A percentile compares a stretch with the other conserved stretches of the same genome.
phyloP scores from a whole-genome alignment of 2,888 invertebrate species.

The Chironomus riparius region DNA sequence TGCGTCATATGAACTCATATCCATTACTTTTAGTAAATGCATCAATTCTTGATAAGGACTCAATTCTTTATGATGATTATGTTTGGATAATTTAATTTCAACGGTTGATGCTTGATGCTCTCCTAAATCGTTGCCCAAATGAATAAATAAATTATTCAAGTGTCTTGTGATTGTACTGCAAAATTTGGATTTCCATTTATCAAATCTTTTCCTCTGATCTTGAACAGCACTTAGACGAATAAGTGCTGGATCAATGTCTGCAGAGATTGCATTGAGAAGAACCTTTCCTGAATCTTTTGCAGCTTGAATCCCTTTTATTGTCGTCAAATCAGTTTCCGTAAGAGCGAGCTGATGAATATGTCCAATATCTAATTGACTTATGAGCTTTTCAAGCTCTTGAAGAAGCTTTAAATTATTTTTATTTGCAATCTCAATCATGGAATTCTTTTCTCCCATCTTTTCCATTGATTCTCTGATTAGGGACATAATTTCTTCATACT shows the following conservation, averaged over 20 bases:
- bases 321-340: constrained; percentile 63
- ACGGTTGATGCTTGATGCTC: constrained; percentile 45
- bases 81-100: constrained; percentile 63
- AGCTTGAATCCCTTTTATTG: constrained; percentile 50
- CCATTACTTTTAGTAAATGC: constrained; percentile 84
- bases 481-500: constrained; percentile 72
- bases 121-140: constrained; percentile 72
- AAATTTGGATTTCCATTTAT: constrained; percentile 68
- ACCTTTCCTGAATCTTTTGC: constrained; percentile 64
- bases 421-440: constrained; percentile 75
- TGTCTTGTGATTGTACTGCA: constrained; percentile 78
- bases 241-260: constrained; percentile 54
- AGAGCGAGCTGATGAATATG: constrained; percentile 56
- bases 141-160: constrained; percentile 89
- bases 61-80: constrained; percentile 73
- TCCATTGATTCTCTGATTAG: constrained; percentile 83
- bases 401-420: constrained; percentile 73
- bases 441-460: constrained; percentile 84
- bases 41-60: constrained; percentile 81
- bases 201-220: constrained; percentile 69
- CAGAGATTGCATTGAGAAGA: constrained; percentile 63
- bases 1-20: constrained; percentile 70
- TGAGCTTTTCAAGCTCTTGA: constrained; percentile 66
- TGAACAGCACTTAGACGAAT: constrained; percentile 64
- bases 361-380: constrained; percentile 64